Evolutionary conservation across 2,797 vertebrate genomes (phyloP).

Genomic region (Acanthurus leucopareius): DNA sequence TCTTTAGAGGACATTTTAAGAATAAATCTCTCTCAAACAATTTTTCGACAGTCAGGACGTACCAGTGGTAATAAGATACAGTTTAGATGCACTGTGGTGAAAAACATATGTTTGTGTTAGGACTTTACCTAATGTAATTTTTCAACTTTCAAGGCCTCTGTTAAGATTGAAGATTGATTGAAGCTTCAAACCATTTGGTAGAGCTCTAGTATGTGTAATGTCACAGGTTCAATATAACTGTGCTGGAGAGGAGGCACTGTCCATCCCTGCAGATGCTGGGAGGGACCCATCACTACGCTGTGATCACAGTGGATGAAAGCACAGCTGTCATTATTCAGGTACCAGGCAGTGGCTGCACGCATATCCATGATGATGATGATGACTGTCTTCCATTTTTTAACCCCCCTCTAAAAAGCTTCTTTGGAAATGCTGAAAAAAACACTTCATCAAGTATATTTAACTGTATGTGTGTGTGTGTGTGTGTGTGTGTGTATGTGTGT

Average conservation of each 20-base stretch:
- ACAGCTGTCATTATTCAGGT: constrained; percentile 94
- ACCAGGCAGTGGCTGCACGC: constrained; percentile 1
- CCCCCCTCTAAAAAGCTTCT: constrained; percentile 4
- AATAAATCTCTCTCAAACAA: neutral
- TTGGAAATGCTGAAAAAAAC: neutral
- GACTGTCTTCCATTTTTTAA: neutral
- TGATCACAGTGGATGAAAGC: constrained; percentile 92
- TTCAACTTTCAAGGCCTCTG: too few relatives aligned
- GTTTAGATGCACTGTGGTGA: neutral
- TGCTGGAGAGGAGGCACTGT: constrained; percentile 89
- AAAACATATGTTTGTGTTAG: too few relatives aligned
- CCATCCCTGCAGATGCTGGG: constrained; percentile 89
- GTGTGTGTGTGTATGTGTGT: constrained; percentile 49
- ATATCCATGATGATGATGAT: neutral
- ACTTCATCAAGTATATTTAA: neutral
- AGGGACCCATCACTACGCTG: constrained; percentile 80
- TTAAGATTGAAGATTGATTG: too few relatives aligned
- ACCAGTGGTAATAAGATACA: constrained; percentile 9
- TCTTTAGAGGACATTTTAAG: too few relatives aligned
- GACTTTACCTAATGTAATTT: too few relatives aligned
- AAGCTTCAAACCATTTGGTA: too few relatives aligned
- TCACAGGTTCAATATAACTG: constrained; percentile 89
- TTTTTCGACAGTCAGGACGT: neutral
- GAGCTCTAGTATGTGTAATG: constrained; percentile 3
- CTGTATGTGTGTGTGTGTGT: constrained; percentile 41